Evolutionary conservation across 2,113 vertebrate species (phyloP).

Genomic region (Dryoscopus gambensis): DNA sequence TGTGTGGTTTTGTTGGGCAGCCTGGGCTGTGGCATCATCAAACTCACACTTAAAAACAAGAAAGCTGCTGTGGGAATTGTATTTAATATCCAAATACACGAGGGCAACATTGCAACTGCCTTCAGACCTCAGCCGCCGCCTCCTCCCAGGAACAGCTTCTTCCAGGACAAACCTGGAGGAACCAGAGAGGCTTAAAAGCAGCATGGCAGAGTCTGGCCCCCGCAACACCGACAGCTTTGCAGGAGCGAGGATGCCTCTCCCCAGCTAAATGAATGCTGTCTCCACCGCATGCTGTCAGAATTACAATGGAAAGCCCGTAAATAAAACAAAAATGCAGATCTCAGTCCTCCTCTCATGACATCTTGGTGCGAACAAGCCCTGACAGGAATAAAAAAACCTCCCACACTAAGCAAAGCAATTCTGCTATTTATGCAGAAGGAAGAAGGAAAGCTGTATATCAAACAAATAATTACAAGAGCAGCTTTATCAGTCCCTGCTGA

Average conservation of each 20-base stretch:
- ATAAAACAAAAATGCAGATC: conserved; percentile 37
- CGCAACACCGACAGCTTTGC: not conserved
- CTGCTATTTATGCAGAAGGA: conserved; percentile 38
- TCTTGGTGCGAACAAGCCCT: conserved; percentile 39
- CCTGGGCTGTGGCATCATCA: not conserved
- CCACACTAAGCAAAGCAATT: conserved; percentile 27
- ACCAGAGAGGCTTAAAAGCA: not conserved
- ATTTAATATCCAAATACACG: not conserved
- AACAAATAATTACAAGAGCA: conserved; percentile 58
- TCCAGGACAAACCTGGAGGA: not conserved
- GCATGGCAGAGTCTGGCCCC: not conserved
- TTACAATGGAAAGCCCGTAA: conserved; percentile 17
- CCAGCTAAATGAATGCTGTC: not conserved
- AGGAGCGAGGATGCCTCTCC: not conserved
- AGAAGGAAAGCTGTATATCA: conserved; percentile 62
- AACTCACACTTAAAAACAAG: not conserved
- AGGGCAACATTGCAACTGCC: rapidly evolving
- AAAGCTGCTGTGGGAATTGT: not conserved
- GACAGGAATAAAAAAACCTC: conserved; percentile 29
- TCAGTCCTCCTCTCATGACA: conserved; percentile 27
- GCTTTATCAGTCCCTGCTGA: conserved; percentile 63
- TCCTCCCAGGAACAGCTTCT: not conserved
- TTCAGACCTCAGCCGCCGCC: not conserved
- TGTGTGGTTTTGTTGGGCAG: not conserved
- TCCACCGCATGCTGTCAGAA: not conserved